Conservation (phyloP, 2,888 invertebrate species). For the Parelbella ahira region DNA sequence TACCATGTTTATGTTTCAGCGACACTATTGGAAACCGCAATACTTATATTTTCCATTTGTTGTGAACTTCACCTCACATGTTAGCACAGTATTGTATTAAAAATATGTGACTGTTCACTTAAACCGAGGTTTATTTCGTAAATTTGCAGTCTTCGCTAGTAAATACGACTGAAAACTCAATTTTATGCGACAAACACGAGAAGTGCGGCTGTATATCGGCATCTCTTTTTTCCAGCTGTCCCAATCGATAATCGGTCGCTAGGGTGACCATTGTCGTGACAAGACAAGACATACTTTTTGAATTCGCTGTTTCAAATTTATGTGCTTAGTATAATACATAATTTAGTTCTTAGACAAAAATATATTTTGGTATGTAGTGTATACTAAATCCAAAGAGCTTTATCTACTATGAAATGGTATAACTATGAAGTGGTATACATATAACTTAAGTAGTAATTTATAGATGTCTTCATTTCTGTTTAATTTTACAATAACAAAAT, state of each 20-base stretch:
- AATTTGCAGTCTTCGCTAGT: constrained; percentile 41
- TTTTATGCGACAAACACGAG: constrained; percentile 71
- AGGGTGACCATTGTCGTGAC: constrained; percentile 53
- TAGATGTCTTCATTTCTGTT: too few relatives aligned
- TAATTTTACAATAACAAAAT: too few relatives aligned
- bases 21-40: constrained; percentile 4
- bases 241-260: constrained; percentile 64
- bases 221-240: constrained; percentile 52
- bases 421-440: too few relatives aligned
- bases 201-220: constrained; percentile 48
- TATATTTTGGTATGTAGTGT: too few relatives aligned
- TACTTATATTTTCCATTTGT: constrained; percentile 1
- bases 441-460: too few relatives aligned
- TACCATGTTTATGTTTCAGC: constrained; percentile 13
- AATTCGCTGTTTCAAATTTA: too few relatives aligned
- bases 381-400: too few relatives aligned
- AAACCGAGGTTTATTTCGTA: constrained; percentile 31
- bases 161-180: constrained; percentile 63
- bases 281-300: too few relatives aligned
- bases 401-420: too few relatives aligned
- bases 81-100: constrained; percentile 17
- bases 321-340: too few relatives aligned
- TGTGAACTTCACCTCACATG: constrained; percentile 33
- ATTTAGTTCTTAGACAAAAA: too few relatives aligned
- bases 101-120: constrained; percentile 10